These are phyloP conservation scores for Gonioctena quinquepunctata DNA, from an alignment of 1,140 invertebrate genomes.

Conservation along the genomic window DNA sequence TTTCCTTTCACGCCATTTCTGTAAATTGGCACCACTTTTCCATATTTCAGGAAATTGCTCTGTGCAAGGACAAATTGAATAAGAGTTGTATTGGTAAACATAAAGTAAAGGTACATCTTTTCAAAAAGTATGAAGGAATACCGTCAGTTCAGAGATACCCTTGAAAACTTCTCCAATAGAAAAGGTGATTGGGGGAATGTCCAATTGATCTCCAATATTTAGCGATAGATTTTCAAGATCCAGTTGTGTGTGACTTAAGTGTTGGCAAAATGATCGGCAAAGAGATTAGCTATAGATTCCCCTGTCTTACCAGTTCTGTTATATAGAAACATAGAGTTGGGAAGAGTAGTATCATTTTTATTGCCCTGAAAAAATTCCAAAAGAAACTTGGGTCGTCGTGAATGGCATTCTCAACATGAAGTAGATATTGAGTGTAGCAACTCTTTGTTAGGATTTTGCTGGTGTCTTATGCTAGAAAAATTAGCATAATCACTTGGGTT, in stretches of 20 bases:
- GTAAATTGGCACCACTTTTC: neutral
- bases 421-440: neutral
- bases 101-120: too few relatives aligned
- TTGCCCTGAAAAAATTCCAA: neutral
- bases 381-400: neutral
- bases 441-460: neutral
- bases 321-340: neutral
- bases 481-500: too few relatives aligned
- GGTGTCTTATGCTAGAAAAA: too few relatives aligned
- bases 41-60: neutral
- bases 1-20: neutral
- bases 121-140: neutral
- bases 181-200: neutral
- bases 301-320: too few relatives aligned
- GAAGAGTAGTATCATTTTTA: neutral
- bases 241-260: too few relatives aligned
- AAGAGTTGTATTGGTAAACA: too few relatives aligned
- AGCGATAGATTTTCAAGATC: neutral
- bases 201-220: neutral
- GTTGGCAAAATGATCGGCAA: neutral
- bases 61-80: neutral
- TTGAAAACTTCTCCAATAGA: neutral
- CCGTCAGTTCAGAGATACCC: neutral
- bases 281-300: slow-evolving; percentile 1
- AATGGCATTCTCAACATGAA: neutral